These are phyloP conservation scores for Dolichomitus sp. DNA, from an alignment of 2,888 invertebrate species.

Conservation along the genomic window DNA sequence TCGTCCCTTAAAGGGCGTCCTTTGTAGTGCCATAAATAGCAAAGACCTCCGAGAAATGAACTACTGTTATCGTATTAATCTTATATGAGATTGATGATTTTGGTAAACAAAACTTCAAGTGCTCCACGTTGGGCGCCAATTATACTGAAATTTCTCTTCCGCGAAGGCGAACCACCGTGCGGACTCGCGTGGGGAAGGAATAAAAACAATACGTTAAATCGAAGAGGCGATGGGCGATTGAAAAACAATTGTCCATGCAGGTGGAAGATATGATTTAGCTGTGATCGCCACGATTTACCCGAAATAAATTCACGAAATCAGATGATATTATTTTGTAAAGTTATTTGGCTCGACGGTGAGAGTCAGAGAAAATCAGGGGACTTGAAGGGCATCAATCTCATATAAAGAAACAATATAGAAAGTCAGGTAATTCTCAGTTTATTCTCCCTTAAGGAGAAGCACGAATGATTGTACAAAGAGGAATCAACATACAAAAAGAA, in stretches of 20 bases:
- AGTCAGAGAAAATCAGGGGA: neutral
- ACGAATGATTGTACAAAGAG: neutral
- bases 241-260: neutral
- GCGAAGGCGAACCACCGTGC: neutral
- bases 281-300: neutral
- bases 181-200: neutral
- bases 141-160: neutral
- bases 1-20: too few relatives aligned
- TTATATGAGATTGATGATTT: too few relatives aligned
- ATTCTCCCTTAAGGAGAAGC: neutral
- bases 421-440: neutral
- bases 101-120: too few relatives aligned
- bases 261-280: neutral
- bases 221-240: neutral
- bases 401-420: neutral
- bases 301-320: neutral
- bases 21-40: too few relatives aligned
- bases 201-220: neutral
- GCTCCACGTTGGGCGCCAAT: too few relatives aligned
- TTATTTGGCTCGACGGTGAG: neutral
- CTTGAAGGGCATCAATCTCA: conserved; percentile 1
- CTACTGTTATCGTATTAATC: too few relatives aligned
- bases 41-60: too few relatives aligned
- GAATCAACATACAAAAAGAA: neutral
- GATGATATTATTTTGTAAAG: neutral